A percentile compares a stretch with the other conserved stretches of the same genome.
Evolutionary conservation across 2,797 vertebrate species (phyloP).

Genomic region (Centroberyx gerrardi): DNA sequence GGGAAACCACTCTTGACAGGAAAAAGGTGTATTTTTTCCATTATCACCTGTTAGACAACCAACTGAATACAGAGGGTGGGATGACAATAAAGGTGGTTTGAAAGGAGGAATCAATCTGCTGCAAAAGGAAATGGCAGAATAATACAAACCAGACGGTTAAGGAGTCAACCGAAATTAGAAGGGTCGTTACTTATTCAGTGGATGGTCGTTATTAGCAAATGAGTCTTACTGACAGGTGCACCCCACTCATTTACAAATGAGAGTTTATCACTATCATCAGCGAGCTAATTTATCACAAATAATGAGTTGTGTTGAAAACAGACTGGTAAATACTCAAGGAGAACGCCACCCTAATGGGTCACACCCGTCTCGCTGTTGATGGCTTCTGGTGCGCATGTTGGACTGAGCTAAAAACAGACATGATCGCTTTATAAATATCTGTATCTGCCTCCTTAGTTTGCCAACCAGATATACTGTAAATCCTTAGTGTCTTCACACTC

Average conservation of each 20-base stretch:
- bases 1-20: background rate
- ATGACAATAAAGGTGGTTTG: constrained; percentile 29
- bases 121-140: constrained; percentile 72
- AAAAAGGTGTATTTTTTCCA: background rate
- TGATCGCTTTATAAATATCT: constrained; percentile 7
- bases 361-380: constrained; percentile 53
- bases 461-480: background rate
- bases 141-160: constrained; percentile 73
- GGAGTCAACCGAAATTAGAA: constrained; percentile 77
- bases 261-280: constrained; percentile 85
- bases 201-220: constrained; percentile 81
- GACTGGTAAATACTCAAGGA: constrained; percentile 75
- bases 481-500: constrained; percentile 2
- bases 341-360: constrained; percentile 72
- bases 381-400: constrained; percentile 46
- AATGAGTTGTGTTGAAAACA: constrained; percentile 83
- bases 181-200: constrained; percentile 82
- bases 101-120: constrained; percentile 55
- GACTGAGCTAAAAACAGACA: constrained; percentile 45
- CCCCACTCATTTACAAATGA: constrained; percentile 82
- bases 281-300: constrained; percentile 83
- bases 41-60: constrained; percentile 14
- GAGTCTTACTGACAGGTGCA: constrained; percentile 82
- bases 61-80: constrained; percentile 25
- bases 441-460: background rate